Evolutionary conservation across 2,113 vertebrate species (phyloP), one percentile per base, ranked within the genome.

Genomic region (Pelecanus crispus): DNA sequence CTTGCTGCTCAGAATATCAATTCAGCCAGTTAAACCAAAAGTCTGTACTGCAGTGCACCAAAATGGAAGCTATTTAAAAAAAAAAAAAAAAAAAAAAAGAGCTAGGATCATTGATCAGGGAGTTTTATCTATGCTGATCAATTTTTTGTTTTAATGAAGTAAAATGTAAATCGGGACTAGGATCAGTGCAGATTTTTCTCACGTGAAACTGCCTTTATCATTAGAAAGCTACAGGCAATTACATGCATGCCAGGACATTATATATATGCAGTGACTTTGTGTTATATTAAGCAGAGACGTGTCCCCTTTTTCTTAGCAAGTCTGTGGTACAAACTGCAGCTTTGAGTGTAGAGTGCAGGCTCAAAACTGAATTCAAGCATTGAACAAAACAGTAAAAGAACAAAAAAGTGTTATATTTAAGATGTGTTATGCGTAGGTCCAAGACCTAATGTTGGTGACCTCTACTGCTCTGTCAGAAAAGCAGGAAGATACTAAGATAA

Each of bases 41-140:
- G 98, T 98, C 98, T 99, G 99, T 98, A 99, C 98, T 99, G 99
- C 99, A 99, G 98, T 99, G 99, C 99, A 99, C 98, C 99, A 99
- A 99, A 99, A 98, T 98, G 98, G 95, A 98, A 98, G 94, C 97
- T 92, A 80, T 93, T 97, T 18, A 26, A 65, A 94, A 96, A 96
- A 94, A 90, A 94, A 83, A 82, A 85, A 86, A 77, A 52, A 53
- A 61, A 44, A 55, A 81, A 91, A 45, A 40, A 17, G 50, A 26
- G 92, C 91, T 84, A 61, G 93, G 83, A 80, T 92, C 95, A 97
- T 87, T 95, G 95, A 96, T 97, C 90, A 92, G 81, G 68, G 88
- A 96, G 77, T 70, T 95, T 83, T 72, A 95, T 94, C 96, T 95
- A 40, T 83, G 71, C 81, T 71, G 82, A 92, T 95, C 81, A 82